Evolutionary conservation across 2,888 invertebrate species (phyloP).

Genomic region (Macrosoma leucophasiata): DNA sequence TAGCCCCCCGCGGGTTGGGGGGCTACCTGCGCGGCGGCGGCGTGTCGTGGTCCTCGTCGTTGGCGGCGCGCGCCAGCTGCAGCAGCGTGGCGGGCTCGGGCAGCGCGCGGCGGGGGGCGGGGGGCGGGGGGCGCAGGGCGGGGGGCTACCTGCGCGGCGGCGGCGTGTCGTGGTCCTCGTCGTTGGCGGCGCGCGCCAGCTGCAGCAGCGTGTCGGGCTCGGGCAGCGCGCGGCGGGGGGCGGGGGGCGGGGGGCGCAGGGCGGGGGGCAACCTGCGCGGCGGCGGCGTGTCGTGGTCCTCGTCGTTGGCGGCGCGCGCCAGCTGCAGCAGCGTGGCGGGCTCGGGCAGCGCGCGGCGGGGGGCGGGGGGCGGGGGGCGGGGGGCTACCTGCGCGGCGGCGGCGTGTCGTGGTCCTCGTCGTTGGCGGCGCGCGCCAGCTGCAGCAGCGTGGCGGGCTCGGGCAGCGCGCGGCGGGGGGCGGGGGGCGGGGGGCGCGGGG

Average conservation of each 20-base stretch:
- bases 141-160: slow-evolving; percentile 78
- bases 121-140: slow-evolving; percentile 84
- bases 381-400: slow-evolving; percentile 75
- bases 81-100: slow-evolving; percentile 90
- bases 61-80: slow-evolving; percentile 69
- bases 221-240: slow-evolving; percentile 3
- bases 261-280: slow-evolving; percentile 84
- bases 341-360: slow-evolving; percentile 85
- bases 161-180: no score
- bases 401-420: slow-evolving; percentile 80
- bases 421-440: slow-evolving; percentile 85
- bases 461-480: slow-evolving; percentile 88
- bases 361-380: slow-evolving; percentile 9
- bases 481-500: slow-evolving; percentile 78
- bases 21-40: slow-evolving; percentile 29
- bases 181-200: slow-evolving; percentile 73
- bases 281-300: no score
- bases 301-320: slow-evolving; percentile 52
- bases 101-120: slow-evolving; percentile 80
- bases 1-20: slow-evolving; percentile 8
- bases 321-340: slow-evolving; percentile 89
- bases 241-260: slow-evolving; percentile 63
- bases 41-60: no score
- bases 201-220: slow-evolving; percentile 88
- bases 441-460: slow-evolving; percentile 82